A percentile compares a stretch with the other conserved stretches of the same genome.
Conservation (phyloP, 35 echinoderm and acorn worm genomes). For the Amphiura filiformis region DNA sequence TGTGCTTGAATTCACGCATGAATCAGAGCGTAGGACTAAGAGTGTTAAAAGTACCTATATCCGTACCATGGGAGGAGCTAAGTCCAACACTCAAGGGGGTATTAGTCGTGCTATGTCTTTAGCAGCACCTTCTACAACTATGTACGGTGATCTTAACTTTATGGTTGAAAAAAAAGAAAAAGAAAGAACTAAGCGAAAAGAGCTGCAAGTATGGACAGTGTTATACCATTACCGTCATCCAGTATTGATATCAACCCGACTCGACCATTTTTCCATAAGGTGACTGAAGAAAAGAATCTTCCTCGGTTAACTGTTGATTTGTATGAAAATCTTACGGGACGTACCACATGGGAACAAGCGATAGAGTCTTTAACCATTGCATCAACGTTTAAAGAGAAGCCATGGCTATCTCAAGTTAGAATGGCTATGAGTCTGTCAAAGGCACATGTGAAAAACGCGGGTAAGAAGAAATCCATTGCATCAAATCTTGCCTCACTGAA, state of each 20-base stretch:
- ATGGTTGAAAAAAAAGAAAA: slow-evolving; percentile 51
- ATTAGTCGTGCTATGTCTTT: neutral
- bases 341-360: slow-evolving; percentile 84
- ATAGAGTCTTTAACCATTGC: slow-evolving; percentile 84
- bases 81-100: neutral
- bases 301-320: slow-evolving; percentile 69
- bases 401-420: slow-evolving; percentile 80
- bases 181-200: slow-evolving; percentile 58
- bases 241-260: slow-evolving; percentile 47
- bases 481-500: neutral
- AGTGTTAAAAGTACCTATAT: slow-evolving; percentile 55
- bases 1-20: slow-evolving; percentile 26
- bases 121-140: neutral
- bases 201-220: slow-evolving; percentile 78
- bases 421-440: slow-evolving; percentile 84
- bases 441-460: slow-evolving; percentile 63
- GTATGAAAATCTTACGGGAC: slow-evolving; percentile 73
- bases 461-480: neutral
- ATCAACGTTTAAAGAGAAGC: slow-evolving; percentile 88
- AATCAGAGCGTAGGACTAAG: slow-evolving; percentile 18
- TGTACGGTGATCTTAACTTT: neutral
- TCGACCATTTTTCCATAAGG: slow-evolving; percentile 67
- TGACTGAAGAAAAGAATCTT: slow-evolving; percentile 41
- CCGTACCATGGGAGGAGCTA: slow-evolving; percentile 48
- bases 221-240: slow-evolving; percentile 61